Conservation (phyloP, 1,140 invertebrate genomes). For the Brachionus plicatilis region DNA sequence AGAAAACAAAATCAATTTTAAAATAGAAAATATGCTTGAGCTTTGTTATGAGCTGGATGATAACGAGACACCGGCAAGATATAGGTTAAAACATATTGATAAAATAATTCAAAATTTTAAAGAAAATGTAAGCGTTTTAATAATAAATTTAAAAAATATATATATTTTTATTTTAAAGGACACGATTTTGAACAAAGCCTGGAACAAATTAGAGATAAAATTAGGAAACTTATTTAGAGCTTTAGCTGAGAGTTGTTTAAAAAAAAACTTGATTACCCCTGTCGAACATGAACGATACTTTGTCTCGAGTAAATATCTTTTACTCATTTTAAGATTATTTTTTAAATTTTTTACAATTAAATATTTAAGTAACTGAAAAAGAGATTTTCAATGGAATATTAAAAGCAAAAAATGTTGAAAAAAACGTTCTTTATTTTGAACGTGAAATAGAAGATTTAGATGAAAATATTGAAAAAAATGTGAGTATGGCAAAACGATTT, state of each 20-base stretch:
- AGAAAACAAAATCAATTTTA: background rate
- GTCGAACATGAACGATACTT: background rate
- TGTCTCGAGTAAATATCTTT: background rate
- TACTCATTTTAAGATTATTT: no score
- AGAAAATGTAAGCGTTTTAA: background rate
- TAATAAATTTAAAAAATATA: no score
- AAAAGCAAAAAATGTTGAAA: background rate
- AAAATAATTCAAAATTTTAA: conserved; percentile 1
- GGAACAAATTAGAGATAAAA: conserved; percentile 5
- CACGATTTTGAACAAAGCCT: background rate
- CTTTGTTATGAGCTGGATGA: conserved; percentile 31
- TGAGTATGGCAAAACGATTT: conserved; percentile 60
- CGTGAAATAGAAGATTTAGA: conserved; percentile 31
- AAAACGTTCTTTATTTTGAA: background rate
- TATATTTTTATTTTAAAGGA: background rate
- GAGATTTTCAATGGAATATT: conserved; percentile 37
- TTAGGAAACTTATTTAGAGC: conserved; percentile 10
- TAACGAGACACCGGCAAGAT: conserved; percentile 18
- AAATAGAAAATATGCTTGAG: conserved; percentile 4
- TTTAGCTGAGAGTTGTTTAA: conserved; percentile 16
- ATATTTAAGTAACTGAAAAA: conserved; percentile 31
- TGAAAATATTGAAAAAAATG: background rate
- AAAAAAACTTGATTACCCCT: background rate
- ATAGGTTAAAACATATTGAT: background rate
- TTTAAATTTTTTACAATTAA: no score